Evolutionary conservation across 2,888 invertebrate species (phyloP).

Genomic region (Rhagonycha lutea): DNA sequence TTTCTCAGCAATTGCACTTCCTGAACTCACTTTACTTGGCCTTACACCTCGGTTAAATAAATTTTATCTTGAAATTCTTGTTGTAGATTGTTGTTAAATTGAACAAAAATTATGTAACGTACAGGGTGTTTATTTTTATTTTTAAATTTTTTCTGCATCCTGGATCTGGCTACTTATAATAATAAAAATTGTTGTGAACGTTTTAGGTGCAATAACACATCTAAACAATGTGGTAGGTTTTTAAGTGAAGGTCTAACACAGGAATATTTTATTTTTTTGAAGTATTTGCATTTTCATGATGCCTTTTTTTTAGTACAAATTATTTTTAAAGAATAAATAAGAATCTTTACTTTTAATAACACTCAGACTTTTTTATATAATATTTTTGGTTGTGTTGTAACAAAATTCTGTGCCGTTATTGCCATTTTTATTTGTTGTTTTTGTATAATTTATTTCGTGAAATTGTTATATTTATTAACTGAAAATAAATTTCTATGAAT

Average conservation of each 20-base stretch:
- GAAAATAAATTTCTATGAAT: neutral
- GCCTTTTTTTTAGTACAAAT: conserved; percentile 10
- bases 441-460: neutral
- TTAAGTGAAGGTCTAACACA: neutral
- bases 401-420: conserved; percentile 2
- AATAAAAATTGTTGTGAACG: neutral
- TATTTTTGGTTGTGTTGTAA: neutral
- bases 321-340: conserved; percentile 4
- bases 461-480: neutral
- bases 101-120: neutral
- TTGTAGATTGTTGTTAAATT: neutral
- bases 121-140: neutral
- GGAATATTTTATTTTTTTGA: neutral
- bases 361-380: neutral
- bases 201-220: neutral
- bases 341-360: neutral
- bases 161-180: neutral
- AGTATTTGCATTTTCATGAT: neutral
- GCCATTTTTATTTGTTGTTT: conserved; percentile 4
- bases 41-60: neutral
- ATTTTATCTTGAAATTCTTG: neutral
- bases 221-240: neutral
- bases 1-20: neutral
- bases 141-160: neutral
- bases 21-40: neutral